Base-by-base conservation (phyloP, 2,113 vertebrate genomes). In the Canis aureus region DNA sequence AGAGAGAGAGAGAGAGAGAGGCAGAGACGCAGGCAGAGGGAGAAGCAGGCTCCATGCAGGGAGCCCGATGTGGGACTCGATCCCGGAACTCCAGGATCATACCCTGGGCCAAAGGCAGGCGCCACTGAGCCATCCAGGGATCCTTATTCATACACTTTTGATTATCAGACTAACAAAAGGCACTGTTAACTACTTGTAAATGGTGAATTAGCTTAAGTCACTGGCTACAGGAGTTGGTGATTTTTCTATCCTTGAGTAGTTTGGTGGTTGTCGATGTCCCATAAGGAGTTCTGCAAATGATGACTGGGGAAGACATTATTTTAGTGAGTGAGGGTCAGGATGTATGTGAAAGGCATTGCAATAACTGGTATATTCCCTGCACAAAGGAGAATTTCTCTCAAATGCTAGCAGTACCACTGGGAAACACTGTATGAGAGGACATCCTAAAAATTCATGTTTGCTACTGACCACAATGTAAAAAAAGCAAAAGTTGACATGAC, bases 221-320 rank as follows among this genome's bases (percentile, higher is more conserved):
- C 66, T 74, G 12, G 43, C 23, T 81, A 73, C 57, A 66, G 38
- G 59, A 22, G 1, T 62, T 57, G 53, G 10, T 43, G 74, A 88
- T 85, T 93, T 79, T 49, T 79, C 59, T 79, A 27, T 91, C 78
- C 95, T 91, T 97, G 32, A 49, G 49, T 79, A 89, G 13, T 29
- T 60, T 29, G 79, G 49, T 57, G 23, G 59, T 17, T 62, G 16
- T 86, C 8, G 78, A 15, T 84, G 15, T 10, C 11, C 11, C 17
- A 69, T 67, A 88, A 16, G 27, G n/a, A 57, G 20, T 10, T 32
- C 10, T 80, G 19, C 12, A 91, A n/a, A 87, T 59, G 78, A 55
- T 59, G 53, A 94, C 12, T 59, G 7, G 27, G 10, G 60, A 87
- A 94, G 27, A 25, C 6, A 73, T 64, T 76, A 78, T 80, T 94